Percentiles rank a stretch among this genome's conserved stretches.
phyloP scores from a whole-genome alignment of 2,888 invertebrate genomes.

The Daptonema setosum region DNA sequence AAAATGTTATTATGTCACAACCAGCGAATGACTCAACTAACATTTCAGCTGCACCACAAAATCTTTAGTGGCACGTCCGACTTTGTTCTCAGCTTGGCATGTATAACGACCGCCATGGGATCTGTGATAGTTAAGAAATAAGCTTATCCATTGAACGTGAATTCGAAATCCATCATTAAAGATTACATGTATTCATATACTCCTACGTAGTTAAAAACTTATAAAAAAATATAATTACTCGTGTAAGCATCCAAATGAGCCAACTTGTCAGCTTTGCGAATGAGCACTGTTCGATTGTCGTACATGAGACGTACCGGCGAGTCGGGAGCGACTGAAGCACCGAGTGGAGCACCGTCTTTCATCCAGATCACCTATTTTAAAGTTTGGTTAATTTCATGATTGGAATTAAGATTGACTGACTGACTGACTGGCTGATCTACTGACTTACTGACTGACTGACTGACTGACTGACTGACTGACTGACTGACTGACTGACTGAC shows the following conservation, averaged over 20 bases:
- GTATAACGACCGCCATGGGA: constrained; percentile 27
- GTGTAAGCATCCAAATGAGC: no score
- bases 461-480: background rate
- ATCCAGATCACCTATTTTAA: constrained; percentile 5
- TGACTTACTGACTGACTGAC: background rate
- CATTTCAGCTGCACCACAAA: constrained; percentile 19
- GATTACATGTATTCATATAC: no score
- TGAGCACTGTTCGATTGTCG: constrained; percentile 11
- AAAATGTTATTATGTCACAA: no score
- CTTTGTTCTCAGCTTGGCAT: constrained; percentile 29
- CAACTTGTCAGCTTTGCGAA: constrained; percentile 3
- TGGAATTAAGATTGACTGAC: background rate
- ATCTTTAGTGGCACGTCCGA: constrained; percentile 22
- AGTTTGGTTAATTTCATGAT: background rate
- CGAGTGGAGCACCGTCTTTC: constrained; percentile 9
- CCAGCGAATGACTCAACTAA: constrained; percentile 7
- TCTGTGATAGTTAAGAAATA: no score
- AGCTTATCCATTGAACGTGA: no score
- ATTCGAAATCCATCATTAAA: no score
- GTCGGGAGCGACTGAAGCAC: background rate
- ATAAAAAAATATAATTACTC: no score
- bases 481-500: background rate
- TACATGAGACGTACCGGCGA: constrained; percentile 1
- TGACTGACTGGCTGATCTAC: background rate
- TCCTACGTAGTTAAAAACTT: no score